phyloP scores from a whole-genome alignment of 2,797 vertebrate species.

The Enteromius unitaeniatus region DNA sequence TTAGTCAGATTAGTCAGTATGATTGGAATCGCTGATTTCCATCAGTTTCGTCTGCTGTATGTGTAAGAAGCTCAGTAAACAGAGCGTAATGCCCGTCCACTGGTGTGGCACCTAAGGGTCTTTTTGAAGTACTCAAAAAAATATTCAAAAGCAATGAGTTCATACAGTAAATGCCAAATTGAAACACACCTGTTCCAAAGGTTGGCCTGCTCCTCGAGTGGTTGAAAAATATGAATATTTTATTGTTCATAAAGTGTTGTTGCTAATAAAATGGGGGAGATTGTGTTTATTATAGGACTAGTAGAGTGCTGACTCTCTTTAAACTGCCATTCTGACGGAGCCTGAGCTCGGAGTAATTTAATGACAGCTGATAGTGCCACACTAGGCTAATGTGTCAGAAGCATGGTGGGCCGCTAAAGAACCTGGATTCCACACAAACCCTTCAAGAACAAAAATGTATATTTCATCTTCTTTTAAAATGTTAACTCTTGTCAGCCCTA shows the following conservation, averaged over 20 bases:
- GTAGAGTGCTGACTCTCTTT: conserved; percentile 56
- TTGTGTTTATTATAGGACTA: conserved; percentile 57
- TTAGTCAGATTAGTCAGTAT: background rate
- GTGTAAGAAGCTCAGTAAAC: background rate
- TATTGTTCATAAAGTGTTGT: conserved; percentile 6
- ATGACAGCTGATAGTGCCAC: conserved; percentile 60
- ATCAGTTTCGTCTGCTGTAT: background rate
- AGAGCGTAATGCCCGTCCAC: background rate
- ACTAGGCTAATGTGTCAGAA: conserved; percentile 59
- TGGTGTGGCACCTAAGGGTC: background rate
- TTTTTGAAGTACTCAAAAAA: background rate
- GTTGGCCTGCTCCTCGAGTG: background rate
- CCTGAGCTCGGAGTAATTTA: conserved; percentile 64
- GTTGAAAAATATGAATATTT: conserved; percentile 7
- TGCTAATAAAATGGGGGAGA: conserved; percentile 17
- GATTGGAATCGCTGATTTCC: background rate
- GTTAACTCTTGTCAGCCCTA: background rate
- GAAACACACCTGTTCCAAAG: background rate
- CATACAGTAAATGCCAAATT: background rate
- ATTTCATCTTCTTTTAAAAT: background rate
- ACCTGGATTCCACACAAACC: conserved; percentile 36
- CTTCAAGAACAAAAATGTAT: background rate
- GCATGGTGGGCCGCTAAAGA: conserved; percentile 54
- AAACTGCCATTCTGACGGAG: conserved; percentile 63
- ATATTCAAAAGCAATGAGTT: background rate